Base-by-base conservation (phyloP, 2,113 vertebrate species). In the Lasiurus borealis region DNA sequence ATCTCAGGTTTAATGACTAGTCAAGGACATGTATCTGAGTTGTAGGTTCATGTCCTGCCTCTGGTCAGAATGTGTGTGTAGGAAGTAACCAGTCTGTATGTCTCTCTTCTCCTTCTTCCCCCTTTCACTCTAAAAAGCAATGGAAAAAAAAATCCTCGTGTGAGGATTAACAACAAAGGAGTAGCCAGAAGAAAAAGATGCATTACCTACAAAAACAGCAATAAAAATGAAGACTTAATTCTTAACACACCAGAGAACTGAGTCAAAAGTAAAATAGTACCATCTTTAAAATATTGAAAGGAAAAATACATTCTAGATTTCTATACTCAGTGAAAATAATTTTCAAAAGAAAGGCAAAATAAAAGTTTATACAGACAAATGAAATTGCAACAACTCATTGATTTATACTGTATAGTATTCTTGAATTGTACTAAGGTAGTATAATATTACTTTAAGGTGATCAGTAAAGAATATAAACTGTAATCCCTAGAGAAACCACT, bases 221-320 rank as follows among this genome's bases (percentile, higher is more conserved):
- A 71, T 40, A 87, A 66, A 88, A 78, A 50, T 50, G 31, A 66
- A 66, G 23, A 36, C 7, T 36, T 52, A 68, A 68, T 68, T 78
- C 44, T 78, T 68, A 89, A 50, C 57, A 89, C 50, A 68, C 10
- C 59, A 78, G 6, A 36, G 46, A 89, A 31, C 44, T 29, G 25
- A 78, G 11, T 66, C 7, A 66, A 36, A 78, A 88, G 25, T 6
- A 46, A 44, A 50, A 88, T 50, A n/a, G n/a, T n/a, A 31, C 15
- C 44, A 88, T 88, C 44, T 88, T 88, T 88, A 66, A 88, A 36
- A 31, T 50, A 66, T 59, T 64, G 29, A 81, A 77, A 77, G 31
- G n/a, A 69, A 69, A 34, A 69, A 69, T 12, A 75, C 15, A 46
- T 12, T 19, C 71, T 75, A 50, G 31, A 76, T 50, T 77, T 76